Evolutionary conservation across 2,888 invertebrate species (phyloP).

Genomic region (Sipha maydis): DNA sequence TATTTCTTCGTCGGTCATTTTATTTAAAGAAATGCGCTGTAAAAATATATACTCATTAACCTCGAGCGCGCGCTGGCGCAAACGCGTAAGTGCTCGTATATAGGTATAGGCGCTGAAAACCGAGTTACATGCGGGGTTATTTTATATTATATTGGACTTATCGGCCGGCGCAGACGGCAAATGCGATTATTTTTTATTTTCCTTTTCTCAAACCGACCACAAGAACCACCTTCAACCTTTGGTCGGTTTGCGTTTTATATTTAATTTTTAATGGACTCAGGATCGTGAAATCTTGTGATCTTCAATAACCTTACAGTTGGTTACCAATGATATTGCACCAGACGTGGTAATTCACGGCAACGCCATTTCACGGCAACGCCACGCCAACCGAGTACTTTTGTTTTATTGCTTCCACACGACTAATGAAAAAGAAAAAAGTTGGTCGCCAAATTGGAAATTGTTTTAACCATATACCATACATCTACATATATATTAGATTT

Average conservation of each 20-base stretch:
- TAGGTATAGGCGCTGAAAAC: background rate
- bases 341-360: background rate
- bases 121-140: background rate
- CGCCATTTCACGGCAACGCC: background rate
- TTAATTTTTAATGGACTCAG: conserved; percentile 31
- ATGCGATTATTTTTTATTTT: background rate
- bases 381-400: background rate
- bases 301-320: background rate
- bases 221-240: conserved; percentile 26
- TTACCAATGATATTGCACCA: conserved; percentile 31
- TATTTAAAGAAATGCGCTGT: background rate
- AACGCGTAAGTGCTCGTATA: background rate
- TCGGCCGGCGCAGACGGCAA: background rate
- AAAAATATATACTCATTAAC: conserved; percentile 38
- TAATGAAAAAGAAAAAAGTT: background rate
- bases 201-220: background rate
- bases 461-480: background rate
- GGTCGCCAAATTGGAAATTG: background rate
- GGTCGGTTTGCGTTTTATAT: conserved; percentile 10
- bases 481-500: no score
- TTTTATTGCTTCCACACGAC: conserved; percentile 31
- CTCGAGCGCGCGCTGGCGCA: background rate
- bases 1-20: background rate
- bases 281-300: conserved; percentile 25
- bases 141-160: background rate